phyloP scores from a whole-genome alignment of 2,888 invertebrate species.

The Vandiemenella viatica region DNA sequence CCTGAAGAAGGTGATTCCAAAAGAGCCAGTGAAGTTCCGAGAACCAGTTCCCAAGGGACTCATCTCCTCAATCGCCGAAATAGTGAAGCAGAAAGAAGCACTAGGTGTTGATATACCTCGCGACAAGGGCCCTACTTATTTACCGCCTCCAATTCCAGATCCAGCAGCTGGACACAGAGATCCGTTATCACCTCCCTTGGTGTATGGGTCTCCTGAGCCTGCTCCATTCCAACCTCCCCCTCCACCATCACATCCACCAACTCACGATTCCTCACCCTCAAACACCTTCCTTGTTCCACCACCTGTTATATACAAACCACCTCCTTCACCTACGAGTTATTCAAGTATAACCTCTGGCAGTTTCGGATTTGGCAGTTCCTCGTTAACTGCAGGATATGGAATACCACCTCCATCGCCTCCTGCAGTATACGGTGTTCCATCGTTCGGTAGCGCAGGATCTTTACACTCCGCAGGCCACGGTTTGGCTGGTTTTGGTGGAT shows the following conservation, averaged over 20 bases:
- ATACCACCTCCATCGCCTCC: slow-evolving; percentile 4
- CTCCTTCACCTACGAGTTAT: background rate
- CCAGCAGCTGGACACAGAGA: slow-evolving; percentile 21
- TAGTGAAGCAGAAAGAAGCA: slow-evolving; percentile 44
- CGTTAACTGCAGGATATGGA: background rate
- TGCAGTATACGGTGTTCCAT: background rate
- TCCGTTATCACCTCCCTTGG: slow-evolving; percentile 19
- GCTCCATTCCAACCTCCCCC: slow-evolving; percentile 10
- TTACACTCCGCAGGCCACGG: slow-evolving; percentile 1
- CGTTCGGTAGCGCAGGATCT: no score
- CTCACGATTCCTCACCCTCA: background rate
- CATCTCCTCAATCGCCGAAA: slow-evolving; percentile 47
- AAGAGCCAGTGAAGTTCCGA: slow-evolving; percentile 52
- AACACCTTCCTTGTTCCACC: background rate
- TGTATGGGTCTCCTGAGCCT: slow-evolving; percentile 20
- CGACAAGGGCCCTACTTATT: slow-evolving; percentile 32
- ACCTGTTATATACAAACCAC: background rate
- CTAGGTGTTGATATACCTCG: slow-evolving; percentile 37
- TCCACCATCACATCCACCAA: background rate
- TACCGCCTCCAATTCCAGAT: slow-evolving; percentile 46
- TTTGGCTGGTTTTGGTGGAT: slow-evolving; percentile 19
- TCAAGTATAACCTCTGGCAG: background rate
- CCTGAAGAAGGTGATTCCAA: slow-evolving; percentile 27
- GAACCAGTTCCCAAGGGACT: slow-evolving; percentile 59
- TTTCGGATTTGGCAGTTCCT: background rate